phyloP scores from a whole-genome alignment of 2,797 vertebrate genomes.

The Notoglanidium macrostoma region DNA sequence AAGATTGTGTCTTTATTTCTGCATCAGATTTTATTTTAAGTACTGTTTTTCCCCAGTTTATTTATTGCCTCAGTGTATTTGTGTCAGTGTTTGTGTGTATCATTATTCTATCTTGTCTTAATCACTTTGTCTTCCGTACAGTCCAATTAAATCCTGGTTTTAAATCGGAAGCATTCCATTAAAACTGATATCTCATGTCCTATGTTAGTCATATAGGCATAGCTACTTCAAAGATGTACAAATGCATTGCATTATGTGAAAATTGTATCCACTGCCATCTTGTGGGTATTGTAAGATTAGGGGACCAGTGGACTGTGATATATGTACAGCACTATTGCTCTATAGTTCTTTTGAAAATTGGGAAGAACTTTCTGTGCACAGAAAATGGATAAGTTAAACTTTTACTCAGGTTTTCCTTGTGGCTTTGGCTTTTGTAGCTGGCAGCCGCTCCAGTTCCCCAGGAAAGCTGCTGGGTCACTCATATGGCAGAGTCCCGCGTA shows the following conservation, averaged over 20 bases:
- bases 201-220: not conserved
- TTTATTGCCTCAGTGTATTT: conserved; percentile 18
- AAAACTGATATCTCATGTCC: conserved; percentile 42
- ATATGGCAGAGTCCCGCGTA: conserved; percentile 84
- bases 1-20: conserved; percentile 26
- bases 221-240: not conserved
- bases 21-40: not conserved
- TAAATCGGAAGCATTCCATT: conserved; percentile 41
- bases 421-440: conserved; percentile 73
- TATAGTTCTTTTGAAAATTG: not conserved
- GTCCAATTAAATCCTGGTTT: conserved; percentile 33
- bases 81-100: not conserved
- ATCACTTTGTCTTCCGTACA: not conserved
- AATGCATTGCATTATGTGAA: not conserved
- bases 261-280: not conserved
- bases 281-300: not conserved
- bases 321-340: not conserved
- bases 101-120: not conserved
- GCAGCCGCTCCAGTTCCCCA: conserved; percentile 94
- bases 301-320: not conserved
- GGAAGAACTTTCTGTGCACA: not conserved
- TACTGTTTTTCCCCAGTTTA: not conserved
- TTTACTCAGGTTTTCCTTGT: not conserved
- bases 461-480: conserved; percentile 88
- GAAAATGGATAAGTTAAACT: not conserved